Base-by-base conservation (phyloP, 2,113 vertebrate genomes). In the Notarius lentiginosus region DNA sequence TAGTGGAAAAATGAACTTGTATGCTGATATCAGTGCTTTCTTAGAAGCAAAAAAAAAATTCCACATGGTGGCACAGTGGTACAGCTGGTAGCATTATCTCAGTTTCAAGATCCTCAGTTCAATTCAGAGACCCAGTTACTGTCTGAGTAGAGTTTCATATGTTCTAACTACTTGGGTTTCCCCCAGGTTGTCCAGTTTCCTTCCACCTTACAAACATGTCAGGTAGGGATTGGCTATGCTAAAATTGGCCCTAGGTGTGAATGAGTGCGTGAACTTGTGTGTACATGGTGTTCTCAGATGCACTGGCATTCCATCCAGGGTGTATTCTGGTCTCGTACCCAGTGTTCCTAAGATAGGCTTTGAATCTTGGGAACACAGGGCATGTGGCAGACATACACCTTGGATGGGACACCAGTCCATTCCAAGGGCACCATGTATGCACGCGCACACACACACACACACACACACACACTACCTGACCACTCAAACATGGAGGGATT, bases 401-500 rank as follows among this genome's bases (percentile, higher is more conserved):
- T 76, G n/a, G 47, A 22, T 76, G 5, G 20, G 18, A 75, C 14
- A 75, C 18, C 41, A 75, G 72, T 22, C 22, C 5, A 75, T 75
- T 41, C 41, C 41, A 41, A 55, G n/a, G 49, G 49, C 49, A 77
- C 17, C 27, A 24, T 24, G 55, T 77, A 6, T 77, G 34, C 53
- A 51, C 47, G 53, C 49, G 53, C 41, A 61, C 76, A 79, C 75
- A 56, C 55, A 80, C 27, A 60, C 79, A 41, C 30, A 80, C 73
- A 75, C 68, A 76, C 34, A 63, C 61, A 83, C 34, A 58, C 22
- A 82, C 30, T 34, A 65, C n/a, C n/a, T 15, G 18, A 15, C 5
- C 51, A 56, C 12, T 15, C 79, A 65, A 17, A 82, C 83, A 86
- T 49, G 84, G 79, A 84, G 76, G 34, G 63, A 79, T 81, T 82